These are phyloP conservation scores for Oreochromis niloticus DNA, from an alignment of 2,113 vertebrate genomes.

Conservation along the genomic window DNA sequence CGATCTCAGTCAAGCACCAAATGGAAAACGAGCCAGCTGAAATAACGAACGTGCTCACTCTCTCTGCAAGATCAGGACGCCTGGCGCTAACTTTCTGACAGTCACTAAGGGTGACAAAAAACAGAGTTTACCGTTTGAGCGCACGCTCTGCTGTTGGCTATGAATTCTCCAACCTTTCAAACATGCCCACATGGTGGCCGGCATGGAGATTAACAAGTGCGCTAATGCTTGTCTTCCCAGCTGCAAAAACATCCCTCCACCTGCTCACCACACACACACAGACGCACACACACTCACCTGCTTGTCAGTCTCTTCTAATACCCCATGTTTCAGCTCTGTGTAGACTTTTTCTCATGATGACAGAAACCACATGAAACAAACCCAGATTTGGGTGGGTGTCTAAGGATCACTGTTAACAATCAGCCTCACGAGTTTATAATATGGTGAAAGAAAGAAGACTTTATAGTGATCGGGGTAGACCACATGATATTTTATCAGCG, in stretches of 20 bases:
- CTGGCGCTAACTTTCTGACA: not conserved
- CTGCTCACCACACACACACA: not conserved
- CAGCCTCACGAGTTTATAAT: not conserved
- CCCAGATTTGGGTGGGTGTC: not conserved
- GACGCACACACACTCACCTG: not conserved
- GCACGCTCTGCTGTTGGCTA: not conserved
- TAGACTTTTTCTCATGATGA: not conserved
- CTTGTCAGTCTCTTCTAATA: not conserved
- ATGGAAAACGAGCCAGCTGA: not conserved
- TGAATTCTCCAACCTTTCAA: not conserved
- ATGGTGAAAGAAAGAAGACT: not conserved
- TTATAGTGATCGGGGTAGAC: not conserved
- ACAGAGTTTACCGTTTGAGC: not conserved
- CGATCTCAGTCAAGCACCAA: not conserved
- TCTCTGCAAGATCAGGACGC: not conserved
- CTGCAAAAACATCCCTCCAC: slow-evolving; percentile 56
- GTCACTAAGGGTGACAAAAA: not conserved
- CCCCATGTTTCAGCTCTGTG: not conserved
- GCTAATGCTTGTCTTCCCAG: slow-evolving; percentile 24
- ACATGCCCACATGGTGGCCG: not conserved
- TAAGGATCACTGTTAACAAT: not conserved
- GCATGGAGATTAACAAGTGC: not conserved
- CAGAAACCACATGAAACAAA: not conserved
- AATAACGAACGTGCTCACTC: not conserved
- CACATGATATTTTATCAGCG: not conserved